Conservation (phyloP, 2,113 vertebrate genomes). For the Nansenia antarctica region DNA sequence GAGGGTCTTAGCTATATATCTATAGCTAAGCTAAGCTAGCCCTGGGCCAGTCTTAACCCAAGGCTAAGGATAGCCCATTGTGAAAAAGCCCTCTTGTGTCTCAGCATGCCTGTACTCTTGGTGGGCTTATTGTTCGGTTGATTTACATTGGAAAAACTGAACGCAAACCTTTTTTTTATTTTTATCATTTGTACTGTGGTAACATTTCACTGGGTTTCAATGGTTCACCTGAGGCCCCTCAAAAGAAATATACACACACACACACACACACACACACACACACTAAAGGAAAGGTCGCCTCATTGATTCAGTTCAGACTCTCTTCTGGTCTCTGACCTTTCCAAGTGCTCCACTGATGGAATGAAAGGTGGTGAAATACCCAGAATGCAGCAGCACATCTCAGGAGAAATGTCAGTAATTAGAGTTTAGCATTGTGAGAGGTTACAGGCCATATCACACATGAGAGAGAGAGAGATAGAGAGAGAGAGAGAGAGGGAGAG, state of each 20-base stretch:
- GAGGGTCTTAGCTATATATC: no score
- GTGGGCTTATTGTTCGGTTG: no score
- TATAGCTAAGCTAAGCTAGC: no score
- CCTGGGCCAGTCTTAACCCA: no score
- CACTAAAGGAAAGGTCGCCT: conserved; percentile 5
- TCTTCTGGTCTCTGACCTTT: conserved; percentile 55
- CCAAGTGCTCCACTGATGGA: conserved; percentile 43
- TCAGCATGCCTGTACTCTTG: no score
- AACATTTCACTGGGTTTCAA: not conserved
- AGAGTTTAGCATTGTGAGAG: conserved; percentile 31
- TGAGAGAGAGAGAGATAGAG: conserved; percentile 12
- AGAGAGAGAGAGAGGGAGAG: not conserved
- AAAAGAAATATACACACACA: not conserved
- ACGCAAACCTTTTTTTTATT: no score
- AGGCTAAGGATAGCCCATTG: no score
- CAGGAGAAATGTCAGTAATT: conserved; percentile 63
- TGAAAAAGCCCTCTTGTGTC: no score
- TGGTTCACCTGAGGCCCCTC: not conserved
- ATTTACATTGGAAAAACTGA: no score
- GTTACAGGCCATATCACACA: conserved; percentile 33
- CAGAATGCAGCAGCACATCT: conserved; percentile 40
- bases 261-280: not conserved
- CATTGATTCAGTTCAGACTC: conserved; percentile 43
- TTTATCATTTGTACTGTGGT: no score
- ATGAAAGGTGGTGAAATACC: conserved; percentile 51